A percentile compares a stretch with the other conserved stretches of the same genome.
Evolutionary conservation across 1,140 invertebrate genomes (phyloP).

Genomic region (Campoletis sonorensis): DNA sequence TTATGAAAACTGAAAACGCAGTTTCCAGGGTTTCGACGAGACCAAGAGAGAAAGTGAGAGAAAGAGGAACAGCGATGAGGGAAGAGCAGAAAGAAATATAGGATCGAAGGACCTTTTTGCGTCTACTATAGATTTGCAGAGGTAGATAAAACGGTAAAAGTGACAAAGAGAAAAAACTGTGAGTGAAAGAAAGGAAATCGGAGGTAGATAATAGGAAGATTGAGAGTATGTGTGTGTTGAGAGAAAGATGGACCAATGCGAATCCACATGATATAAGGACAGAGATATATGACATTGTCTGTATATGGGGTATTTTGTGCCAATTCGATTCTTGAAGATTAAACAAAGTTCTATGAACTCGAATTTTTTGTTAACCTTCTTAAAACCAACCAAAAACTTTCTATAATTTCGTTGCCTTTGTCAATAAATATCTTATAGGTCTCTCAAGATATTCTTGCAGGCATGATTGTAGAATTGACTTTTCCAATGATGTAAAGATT

Average conservation of each 20-base stretch:
- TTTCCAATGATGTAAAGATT: too few species aligned
- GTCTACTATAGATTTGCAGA: not conserved
- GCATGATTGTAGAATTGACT: too few species aligned
- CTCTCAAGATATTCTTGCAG: too few species aligned
- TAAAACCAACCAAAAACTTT: too few species aligned
- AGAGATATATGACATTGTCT: not conserved
- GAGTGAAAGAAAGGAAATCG: not conserved
- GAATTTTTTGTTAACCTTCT: too few species aligned
- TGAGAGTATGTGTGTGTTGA: not conserved
- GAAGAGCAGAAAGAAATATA: not conserved
- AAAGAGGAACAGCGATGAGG: not conserved
- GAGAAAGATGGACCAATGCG: not conserved
- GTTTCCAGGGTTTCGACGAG: not conserved
- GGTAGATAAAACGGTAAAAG: not conserved
- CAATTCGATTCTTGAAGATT: too few species aligned
- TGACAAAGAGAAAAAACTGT: not conserved
- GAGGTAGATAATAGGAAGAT: not conserved
- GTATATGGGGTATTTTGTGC: too few species aligned
- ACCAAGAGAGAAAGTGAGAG: not conserved
- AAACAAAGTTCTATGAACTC: too few species aligned
- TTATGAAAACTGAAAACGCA: slow-evolving; percentile 9
- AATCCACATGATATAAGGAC: not conserved
- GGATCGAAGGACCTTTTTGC: not conserved
- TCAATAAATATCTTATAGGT: too few species aligned
- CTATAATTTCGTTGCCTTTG: too few species aligned